Conservation (phyloP, 1,140 invertebrate species). For the Anastrepha ludens region DNA sequence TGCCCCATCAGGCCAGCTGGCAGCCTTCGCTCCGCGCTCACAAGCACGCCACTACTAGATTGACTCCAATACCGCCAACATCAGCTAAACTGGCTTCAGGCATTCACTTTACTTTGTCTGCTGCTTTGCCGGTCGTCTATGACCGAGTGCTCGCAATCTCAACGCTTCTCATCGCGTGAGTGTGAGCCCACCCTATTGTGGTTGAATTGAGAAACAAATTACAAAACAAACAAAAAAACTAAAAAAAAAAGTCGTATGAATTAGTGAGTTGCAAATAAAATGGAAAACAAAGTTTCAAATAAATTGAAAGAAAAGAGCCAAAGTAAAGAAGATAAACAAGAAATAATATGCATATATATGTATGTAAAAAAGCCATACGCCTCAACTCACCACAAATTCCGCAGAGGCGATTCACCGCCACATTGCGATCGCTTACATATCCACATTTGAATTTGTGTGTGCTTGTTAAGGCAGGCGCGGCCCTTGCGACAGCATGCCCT, state of each 20-base stretch:
- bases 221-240: neutral
- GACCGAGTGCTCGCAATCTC: neutral
- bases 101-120: slow-evolving; percentile 7
- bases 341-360: neutral
- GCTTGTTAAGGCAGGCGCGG: neutral
- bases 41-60: neutral
- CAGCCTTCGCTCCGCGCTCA: neutral
- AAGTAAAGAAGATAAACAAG: neutral
- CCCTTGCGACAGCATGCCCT: neutral
- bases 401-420: slow-evolving; percentile 8
- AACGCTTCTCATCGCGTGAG: slow-evolving; percentile 17
- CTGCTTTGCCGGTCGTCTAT: neutral
- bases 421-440: no score
- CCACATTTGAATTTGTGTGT: neutral
- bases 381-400: slow-evolving; percentile 43
- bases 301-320: neutral
- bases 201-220: neutral
- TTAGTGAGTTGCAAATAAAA: neutral
- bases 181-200: neutral
- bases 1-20: neutral
- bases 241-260: neutral
- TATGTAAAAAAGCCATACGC: neutral
- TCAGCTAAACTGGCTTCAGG: slow-evolving; percentile 40
- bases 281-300: slow-evolving; percentile 32
- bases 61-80: neutral